Conservation (phyloP, 2,888 invertebrate genomes). For the Helicoverpa assulta region DNA sequence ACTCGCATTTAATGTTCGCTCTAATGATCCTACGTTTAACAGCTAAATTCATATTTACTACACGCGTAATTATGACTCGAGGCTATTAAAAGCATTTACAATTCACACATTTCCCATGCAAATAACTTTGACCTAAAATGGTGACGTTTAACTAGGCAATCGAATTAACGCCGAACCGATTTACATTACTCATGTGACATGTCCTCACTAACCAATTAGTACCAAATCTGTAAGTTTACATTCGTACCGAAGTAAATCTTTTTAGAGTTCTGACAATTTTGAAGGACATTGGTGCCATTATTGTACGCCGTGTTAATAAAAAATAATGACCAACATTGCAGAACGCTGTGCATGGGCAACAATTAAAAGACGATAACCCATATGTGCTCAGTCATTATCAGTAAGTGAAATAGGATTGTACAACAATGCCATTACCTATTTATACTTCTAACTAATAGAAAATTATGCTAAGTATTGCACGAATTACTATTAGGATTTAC, state of each 20-base stretch:
- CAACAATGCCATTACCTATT: constrained; percentile 32
- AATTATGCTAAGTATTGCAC: constrained; percentile 4
- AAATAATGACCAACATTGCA: constrained; percentile 15
- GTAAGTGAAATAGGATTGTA: constrained; percentile 29
- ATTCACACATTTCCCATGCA: constrained; percentile 44
- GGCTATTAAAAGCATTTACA: constrained; percentile 42
- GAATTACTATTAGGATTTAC: constrained; percentile 11
- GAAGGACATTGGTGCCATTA: neutral
- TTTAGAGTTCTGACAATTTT: neutral
- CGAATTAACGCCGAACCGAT: constrained; percentile 12
- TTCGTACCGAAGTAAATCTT: constrained; percentile 5
- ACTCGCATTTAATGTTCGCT: constrained; percentile 33
- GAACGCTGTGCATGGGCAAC: constrained; percentile 13
- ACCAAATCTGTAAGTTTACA: constrained; percentile 11
- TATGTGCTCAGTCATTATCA: constrained; percentile 45
- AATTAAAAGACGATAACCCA: constrained; percentile 45
- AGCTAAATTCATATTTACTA: constrained; percentile 30
- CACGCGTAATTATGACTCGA: constrained; percentile 23
- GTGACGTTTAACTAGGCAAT: constrained; percentile 32
- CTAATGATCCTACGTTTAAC: constrained; percentile 22
- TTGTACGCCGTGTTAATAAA: neutral
- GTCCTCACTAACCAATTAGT: constrained; percentile 15
- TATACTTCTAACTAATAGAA: constrained; percentile 12
- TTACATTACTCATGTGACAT: constrained; percentile 21
- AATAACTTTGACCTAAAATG: constrained; percentile 40